Evolutionary conservation across 2,113 vertebrate species (phyloP).

Genomic region (Centropristis striata): DNA sequence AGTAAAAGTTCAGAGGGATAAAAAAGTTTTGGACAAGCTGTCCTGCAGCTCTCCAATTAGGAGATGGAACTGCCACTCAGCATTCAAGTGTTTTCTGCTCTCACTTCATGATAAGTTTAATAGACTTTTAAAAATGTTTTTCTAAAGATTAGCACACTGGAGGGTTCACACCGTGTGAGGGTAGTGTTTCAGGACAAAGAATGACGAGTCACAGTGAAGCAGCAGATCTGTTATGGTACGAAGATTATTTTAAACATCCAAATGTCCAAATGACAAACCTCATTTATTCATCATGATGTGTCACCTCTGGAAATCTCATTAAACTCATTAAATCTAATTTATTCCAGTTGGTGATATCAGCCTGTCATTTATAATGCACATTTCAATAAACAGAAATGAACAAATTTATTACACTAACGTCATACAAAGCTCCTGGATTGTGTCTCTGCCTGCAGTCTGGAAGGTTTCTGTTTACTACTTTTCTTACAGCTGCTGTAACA

Average conservation of each 20-base stretch:
- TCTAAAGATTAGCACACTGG: not conserved
- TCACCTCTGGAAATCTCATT: slow-evolving; percentile 17
- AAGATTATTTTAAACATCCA: not conserved
- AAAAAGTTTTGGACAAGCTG: slow-evolving; percentile 27
- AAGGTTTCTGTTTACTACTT: slow-evolving; percentile 29
- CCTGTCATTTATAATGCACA: not conserved
- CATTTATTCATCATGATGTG: slow-evolving; percentile 9
- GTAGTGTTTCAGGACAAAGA: not conserved
- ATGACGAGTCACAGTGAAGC: not conserved
- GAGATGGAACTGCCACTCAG: not conserved
- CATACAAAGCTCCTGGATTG: slow-evolving; percentile 1
- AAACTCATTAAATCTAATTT: slow-evolving; percentile 38
- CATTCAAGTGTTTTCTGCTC: not conserved
- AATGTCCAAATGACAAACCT: slow-evolving; percentile 9
- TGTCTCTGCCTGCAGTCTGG: slow-evolving; percentile 10
- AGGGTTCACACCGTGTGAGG: not conserved
- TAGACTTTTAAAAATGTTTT: not conserved
- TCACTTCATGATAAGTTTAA: slow-evolving; percentile 3
- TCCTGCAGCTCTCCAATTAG: not conserved
- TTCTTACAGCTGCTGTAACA: slow-evolving; percentile 39
- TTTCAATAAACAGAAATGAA: slow-evolving; percentile 46
- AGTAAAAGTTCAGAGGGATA: slow-evolving; percentile 30
- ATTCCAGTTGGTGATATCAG: not conserved
- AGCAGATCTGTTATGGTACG: not conserved
- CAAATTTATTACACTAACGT: not conserved